Evolutionary conservation across 2,113 vertebrate species (phyloP).

Genomic region (Cnemophilus loriae): DNA sequence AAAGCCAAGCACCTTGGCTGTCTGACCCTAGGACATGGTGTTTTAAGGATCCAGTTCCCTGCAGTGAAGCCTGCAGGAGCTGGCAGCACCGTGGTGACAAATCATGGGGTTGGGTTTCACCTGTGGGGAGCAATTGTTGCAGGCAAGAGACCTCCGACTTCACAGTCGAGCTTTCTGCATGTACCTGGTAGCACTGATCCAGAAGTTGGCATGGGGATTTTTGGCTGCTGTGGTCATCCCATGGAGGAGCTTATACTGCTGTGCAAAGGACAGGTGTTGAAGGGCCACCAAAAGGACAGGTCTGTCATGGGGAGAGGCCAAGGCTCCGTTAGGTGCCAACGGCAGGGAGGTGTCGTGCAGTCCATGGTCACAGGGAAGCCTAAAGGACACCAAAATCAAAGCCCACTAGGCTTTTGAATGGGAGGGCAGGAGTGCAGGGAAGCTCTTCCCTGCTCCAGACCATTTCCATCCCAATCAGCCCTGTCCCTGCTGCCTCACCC

Average conservation of each 20-base stretch:
- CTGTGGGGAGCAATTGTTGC: background rate
- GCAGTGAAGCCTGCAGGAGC: background rate
- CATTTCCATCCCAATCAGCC: background rate
- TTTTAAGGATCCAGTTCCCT: background rate
- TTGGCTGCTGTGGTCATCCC: background rate
- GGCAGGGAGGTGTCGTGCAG: background rate
- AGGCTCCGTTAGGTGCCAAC: background rate
- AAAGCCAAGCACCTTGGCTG: background rate
- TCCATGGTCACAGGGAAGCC: fast-evolving
- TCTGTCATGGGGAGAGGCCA: background rate
- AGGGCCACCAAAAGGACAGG: background rate
- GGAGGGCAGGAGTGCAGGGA: background rate
- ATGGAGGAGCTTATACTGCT: background rate
- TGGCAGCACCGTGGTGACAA: background rate
- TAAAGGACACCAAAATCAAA: background rate
- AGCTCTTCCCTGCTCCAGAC: background rate
- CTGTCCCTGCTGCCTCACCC: background rate
- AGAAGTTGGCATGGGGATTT: background rate
- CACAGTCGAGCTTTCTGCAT: fast-evolving
- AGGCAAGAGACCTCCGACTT: background rate
- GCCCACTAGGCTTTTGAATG: background rate
- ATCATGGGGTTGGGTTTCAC: background rate
- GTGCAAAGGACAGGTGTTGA: background rate
- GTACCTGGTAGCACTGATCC: background rate
- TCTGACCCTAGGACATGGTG: background rate